Base-by-base conservation (phyloP, 2,888 invertebrate species). In the Seladonia tumulorum region DNA sequence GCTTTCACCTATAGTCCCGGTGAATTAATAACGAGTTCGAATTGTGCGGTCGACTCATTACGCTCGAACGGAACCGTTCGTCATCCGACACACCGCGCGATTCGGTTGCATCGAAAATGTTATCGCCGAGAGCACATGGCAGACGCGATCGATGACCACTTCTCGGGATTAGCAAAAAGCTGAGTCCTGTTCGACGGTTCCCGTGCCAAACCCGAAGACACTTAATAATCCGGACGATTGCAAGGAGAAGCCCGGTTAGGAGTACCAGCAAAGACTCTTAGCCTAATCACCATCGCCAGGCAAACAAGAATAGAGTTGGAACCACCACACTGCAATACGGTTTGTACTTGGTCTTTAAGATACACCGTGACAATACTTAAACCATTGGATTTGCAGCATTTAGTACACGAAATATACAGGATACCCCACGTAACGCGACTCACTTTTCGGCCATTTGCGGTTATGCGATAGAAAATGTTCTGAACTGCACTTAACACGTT, bases 171-270 rank as follows among this genome's bases (percentile, higher is more conserved):
- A 16, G 63, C 18, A 14, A 66, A 78, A 73, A 71, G 53, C 60
- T 25, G 14, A 25, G 42, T 68, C 53, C 35, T 70, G 66, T 25
- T 25, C n/a, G 57, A n/a, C 45, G 60, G 74, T 77, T 78, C 42
- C 75, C 66, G 78, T 75, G 63, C 71, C 39, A 60, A 73, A 79
- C 70, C n/a, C 12, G 57, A 81, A 60, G 71, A 74, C 87, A 73
- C 82, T 85, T 78, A 73, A 85, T 82, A 89, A 86, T 83, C 82
- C 79, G 53, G 82, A 79, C 79, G 88, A 86, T 78, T 71, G 83
- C 68, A 68, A 66, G 42, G 82, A 39, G 82, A 39, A 74, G 68
- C 42, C 60, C 81, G 71, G 81, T 86, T 22, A 22, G 81, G 70
- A 83, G 74, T 81, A 78, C 77, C 81, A 66, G 84, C 76, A 80